Conservation (phyloP, 2,888 invertebrate genomes). For the Coenonympha glycerion region DNA sequence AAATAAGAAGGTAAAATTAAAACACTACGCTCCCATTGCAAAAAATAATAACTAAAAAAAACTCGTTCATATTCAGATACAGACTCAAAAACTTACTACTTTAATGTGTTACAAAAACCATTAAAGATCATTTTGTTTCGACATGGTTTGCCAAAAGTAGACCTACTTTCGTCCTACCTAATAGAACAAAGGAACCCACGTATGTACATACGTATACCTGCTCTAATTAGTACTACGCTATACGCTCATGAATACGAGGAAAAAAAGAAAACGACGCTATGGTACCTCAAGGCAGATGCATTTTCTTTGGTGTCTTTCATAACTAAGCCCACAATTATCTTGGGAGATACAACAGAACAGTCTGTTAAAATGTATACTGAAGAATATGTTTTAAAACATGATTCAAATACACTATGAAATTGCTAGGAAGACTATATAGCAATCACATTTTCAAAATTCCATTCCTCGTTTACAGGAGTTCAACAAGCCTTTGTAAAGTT, state of each 20-base stretch:
- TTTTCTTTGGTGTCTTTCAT: constrained; percentile 20
- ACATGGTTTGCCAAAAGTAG: constrained; percentile 23
- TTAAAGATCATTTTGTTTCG: constrained; percentile 22
- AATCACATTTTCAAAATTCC: neutral
- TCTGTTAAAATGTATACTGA: neutral
- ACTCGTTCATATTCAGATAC: too few species aligned
- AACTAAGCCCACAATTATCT: constrained; percentile 9
- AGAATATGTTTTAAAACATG: neutral
- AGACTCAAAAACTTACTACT: neutral
- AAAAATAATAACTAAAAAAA: too few species aligned
- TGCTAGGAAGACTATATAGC: neutral
- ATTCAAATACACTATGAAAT: neutral
- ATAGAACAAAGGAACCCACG: constrained; percentile 28
- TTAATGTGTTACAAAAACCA: neutral
- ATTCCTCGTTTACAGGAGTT: neutral
- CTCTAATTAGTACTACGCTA: constrained; percentile 31
- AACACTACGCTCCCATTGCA: too few species aligned
- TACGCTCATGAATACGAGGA: constrained; percentile 27
- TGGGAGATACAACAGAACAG: neutral
- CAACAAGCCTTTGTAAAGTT: neutral
- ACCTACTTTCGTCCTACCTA: constrained; percentile 24
- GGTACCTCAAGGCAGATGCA: constrained; percentile 20
- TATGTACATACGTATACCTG: constrained; percentile 22
- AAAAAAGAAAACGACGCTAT: constrained; percentile 24
- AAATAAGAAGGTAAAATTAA: too few species aligned